Base-by-base conservation (phyloP, 2,797 vertebrate genomes). In the Odontamblyopus rebecca region DNA sequence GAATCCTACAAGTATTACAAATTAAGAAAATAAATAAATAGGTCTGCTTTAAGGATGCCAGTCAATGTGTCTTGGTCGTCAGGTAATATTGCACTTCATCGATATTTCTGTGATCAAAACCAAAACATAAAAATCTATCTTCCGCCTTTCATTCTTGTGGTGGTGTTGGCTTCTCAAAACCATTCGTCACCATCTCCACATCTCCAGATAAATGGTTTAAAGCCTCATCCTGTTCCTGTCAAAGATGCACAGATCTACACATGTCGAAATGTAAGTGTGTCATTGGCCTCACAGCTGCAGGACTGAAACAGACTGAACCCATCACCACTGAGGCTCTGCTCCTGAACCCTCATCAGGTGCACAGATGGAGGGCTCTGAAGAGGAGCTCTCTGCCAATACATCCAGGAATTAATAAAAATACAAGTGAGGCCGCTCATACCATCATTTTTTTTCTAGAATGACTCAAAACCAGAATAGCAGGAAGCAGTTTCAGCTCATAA, bases 331-430 rank as follows among this genome's bases (percentile, higher is more conserved):
- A 80, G 66, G 65, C 67, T 70, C 38, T 15, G n/a, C 63, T 50
- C 62, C 27, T 56, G 70, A 71, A 64, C 74, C 75, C 67, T 74
- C 74, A 19, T 50, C 63, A 48, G 82, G 72, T 74, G 66, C 74
- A 76, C 44, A 48, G 44, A 48, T 48, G 44, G 44, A 48, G 44
- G 44, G 73, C 69, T 57, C 74, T 70, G 48, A 6, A 2, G 71
- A 13, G 70, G 0, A 64, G 77, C 74, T 72, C 66, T 62, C 38
- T 67, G 62, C 41, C 66, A 80, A 89, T 90, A 80, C 69, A 89
- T 80, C 44, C 19, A 44, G 23, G 72, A 56, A 73, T 82, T 78
- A 79, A 85, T 86, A 71, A 81, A 75, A 38, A 38, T 38, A 38
- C 35, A 38, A 38, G 35, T 38, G 35, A 48, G 15, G 13, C 44